Evolutionary conservation across 2,888 invertebrate genomes (phyloP), one percentile per base, ranked within the genome.

Genomic region (Pandemis heparana): DNA sequence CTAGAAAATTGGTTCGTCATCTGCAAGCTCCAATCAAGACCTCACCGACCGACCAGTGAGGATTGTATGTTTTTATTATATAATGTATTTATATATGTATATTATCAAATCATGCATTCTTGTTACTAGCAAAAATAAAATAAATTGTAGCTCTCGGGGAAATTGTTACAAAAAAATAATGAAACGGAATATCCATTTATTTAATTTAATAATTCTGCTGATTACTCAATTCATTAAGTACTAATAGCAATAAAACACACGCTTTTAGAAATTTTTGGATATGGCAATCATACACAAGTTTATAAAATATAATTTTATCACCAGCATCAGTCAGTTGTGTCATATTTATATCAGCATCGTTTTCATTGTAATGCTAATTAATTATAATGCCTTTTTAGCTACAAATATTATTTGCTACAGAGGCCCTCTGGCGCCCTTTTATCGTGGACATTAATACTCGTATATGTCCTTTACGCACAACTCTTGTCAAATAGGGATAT

Each of bases 21-120:
- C 62, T 53, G 39, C 53, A 51, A 18, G 39, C 53, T 39, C 8
- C 53, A 43, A 32, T 70, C 56, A 41, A 51, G 16, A 62, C 67
- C 53, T 23, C 66, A 16, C 53, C 4, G 43, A 46, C 6, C 18
- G 43, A 39, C 14, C 53, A 16, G 32, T 66, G 39, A 41, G 38
- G 39, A 66, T 53, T 53, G 65, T 66, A 66, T 53, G 53, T 66
- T 53, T 0, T 43, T 23, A 41, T 18, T 62, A 32, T 32, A 32
- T 32, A 39, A 39, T 16, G 16, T n/a, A 39, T 62, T 14, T 43
- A 41, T 16, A 10, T 62, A 43, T 18, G 43, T 12, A 43, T 62
- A 43, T 43, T 53, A 32, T 32, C 23, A 9, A 18, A 56, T 23
- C 18, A 53, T 56, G 56, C 23, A 23, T 56, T 56, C 23, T 10